Conservation (phyloP, 2,888 invertebrate species). For the Drosophila mimetica region DNA sequence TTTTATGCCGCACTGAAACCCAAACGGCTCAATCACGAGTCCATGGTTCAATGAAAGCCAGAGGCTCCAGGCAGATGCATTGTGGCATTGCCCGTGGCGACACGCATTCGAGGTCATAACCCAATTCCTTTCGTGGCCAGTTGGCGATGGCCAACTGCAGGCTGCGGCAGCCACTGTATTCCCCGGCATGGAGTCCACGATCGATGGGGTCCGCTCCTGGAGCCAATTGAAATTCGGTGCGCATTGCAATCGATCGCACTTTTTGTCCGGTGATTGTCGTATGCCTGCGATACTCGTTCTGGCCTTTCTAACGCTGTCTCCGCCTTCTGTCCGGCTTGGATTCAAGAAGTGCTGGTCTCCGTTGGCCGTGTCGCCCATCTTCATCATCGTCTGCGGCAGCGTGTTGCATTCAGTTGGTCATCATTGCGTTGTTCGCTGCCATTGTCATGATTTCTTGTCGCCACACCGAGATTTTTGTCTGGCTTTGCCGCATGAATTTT, state of each 20-base stretch:
- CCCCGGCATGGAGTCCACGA: constrained; percentile 28
- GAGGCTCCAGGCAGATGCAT: constrained; percentile 12
- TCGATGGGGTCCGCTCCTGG: constrained; percentile 57
- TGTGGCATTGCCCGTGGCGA: constrained; percentile 52
- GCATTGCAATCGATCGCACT: constrained; percentile 78
- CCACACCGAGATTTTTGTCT: constrained; percentile 53
- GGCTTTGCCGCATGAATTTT: constrained; percentile 64
- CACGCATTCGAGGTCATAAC: constrained; percentile 82
- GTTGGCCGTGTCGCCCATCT: constrained; percentile 75
- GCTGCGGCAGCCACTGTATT: constrained; percentile 42
- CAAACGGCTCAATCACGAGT: constrained; percentile 65
- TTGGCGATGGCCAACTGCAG: constrained; percentile 17
- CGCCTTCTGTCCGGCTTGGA: constrained; percentile 27
- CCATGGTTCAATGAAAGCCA: constrained; percentile 15
- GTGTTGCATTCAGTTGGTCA: constrained; percentile 62
- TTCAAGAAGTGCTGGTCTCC: constrained; percentile 40
- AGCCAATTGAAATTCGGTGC: constrained; percentile 76
- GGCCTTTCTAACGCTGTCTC: constrained; percentile 70
- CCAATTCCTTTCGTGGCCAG: constrained; percentile 72
- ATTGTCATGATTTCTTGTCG: constrained; percentile 75
- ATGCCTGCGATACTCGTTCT: constrained; percentile 20
- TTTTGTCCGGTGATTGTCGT: constrained; percentile 65
- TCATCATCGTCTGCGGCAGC: constrained; percentile 68
- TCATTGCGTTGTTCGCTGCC: constrained; percentile 60
- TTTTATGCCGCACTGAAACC: constrained; percentile 1